Evolutionary conservation across 64 coral and sea anemone species (phyloP), one percentile per base, ranked within the genome.

Genomic region (Dendronephthya gigantea): DNA sequence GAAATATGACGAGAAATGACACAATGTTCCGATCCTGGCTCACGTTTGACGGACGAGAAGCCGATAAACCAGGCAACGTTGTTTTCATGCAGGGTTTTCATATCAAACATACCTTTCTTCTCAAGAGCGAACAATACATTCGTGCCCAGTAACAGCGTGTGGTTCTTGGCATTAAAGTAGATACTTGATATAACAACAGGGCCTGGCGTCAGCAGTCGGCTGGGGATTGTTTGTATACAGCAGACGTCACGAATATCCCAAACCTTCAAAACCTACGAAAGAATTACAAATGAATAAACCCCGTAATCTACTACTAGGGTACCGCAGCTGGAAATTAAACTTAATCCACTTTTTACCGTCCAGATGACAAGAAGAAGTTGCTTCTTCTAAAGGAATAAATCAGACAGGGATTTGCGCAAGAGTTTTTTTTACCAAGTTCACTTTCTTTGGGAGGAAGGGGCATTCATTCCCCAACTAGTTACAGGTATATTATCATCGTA

Each of bases 161-260:
- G 92, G 10, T 88, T 82, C 45, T 93, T 93, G 28, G 48, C 83
- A 69, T 87, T 90, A 83, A 88, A 97, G 58, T 97, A 97, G 31
- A 97, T 40, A 43, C 91, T 91, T 9, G 94, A 91, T 51, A 97
- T 97, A 16, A 88, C 39, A 23, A 93, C 89, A 48, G 94, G 94
- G 23, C 94, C 94, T 91, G 91, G 91, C 76, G 93, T 87, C 58
- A 97, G 86, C 25, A 92, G 88, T 0, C 94, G 91, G 9, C 33
- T 86, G 0, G 91, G 94, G 9, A 97, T 93, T 1, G 94, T 97
- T 62, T 97, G 94, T 17, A 97, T 92, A 83, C 94, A 97, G 55
- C 94, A 97, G 23, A 97, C 76, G 37, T 97, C 94, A 50, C 94
- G 84, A 87, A 97, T 97, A 39, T 97, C 94, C 94, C 94, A 97